Conservation (phyloP, 1,140 invertebrate genomes). For the Stegodyphus mimosarum region DNA sequence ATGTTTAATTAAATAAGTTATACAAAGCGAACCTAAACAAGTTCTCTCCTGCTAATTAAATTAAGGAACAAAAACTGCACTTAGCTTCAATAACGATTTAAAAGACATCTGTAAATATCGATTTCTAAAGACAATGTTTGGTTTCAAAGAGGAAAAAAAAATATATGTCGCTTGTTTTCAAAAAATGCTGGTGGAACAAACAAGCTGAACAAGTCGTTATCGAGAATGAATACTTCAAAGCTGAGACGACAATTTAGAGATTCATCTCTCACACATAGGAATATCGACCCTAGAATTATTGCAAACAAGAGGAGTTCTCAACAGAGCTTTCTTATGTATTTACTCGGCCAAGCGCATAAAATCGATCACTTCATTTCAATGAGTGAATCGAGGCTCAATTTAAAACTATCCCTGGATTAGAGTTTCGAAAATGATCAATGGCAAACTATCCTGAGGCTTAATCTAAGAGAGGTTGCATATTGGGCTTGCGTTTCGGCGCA, state of each 20-base stretch:
- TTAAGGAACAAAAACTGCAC: too few species aligned
- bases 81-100: too few species aligned
- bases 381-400: constrained; percentile 8
- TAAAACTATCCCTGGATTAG: constrained; percentile 35
- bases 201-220: constrained; percentile 13
- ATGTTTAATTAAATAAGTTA: too few species aligned
- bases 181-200: constrained; percentile 6
- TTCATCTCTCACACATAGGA: constrained; percentile 6
- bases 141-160: constrained; percentile 16
- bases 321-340: constrained; percentile 29
- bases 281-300: constrained; percentile 39
- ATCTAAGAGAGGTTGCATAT: too few species aligned
- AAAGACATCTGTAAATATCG: too few species aligned
- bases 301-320: constrained; percentile 18
- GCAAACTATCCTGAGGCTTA: neutral
- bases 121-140: constrained; percentile 1
- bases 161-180: neutral
- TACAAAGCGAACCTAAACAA: too few species aligned
- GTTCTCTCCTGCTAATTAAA: too few species aligned
- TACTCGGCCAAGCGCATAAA: constrained; percentile 9
- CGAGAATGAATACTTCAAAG: constrained; percentile 41
- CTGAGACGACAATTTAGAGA: constrained; percentile 13
- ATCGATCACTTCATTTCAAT: constrained; percentile 11
- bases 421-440: constrained; percentile 29
- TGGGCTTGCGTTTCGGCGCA: too few species aligned